Percentiles rank a stretch among this genome's conserved stretches.
These are phyloP conservation scores for Siniperca undulata DNA, from an alignment of 2,797 vertebrate species.

Conservation along the genomic window DNA sequence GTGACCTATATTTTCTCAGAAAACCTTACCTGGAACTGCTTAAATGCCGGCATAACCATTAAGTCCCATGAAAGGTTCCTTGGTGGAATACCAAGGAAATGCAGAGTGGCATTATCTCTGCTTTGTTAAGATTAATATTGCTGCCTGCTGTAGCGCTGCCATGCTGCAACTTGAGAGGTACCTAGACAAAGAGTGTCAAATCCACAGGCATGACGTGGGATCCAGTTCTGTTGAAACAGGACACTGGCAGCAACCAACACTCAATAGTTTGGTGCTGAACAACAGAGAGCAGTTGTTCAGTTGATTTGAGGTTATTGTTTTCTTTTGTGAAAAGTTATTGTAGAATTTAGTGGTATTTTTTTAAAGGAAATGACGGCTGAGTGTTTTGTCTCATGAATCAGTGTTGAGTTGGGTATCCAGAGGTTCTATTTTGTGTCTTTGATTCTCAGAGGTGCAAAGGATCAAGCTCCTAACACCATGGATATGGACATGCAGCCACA, in stretches of 20 bases:
- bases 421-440: constrained; percentile 50
- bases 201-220: constrained; percentile 55
- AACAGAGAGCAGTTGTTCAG: not conserved
- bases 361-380: not conserved
- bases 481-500: constrained; percentile 96
- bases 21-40: constrained; percentile 39
- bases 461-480: constrained; percentile 86
- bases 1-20: constrained; percentile 48
- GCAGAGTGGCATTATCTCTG: constrained; percentile 33
- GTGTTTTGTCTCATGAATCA: not conserved
- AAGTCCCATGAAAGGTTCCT: constrained; percentile 51
- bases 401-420: constrained; percentile 17
- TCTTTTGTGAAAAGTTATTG: not conserved
- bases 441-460: constrained; percentile 82
- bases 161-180: constrained; percentile 66
- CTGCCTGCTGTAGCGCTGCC: constrained; percentile 25
- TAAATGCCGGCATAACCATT: constrained; percentile 34
- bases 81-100: constrained; percentile 49
- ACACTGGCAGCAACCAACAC: constrained; percentile 46
- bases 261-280: constrained; percentile 9
- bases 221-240: constrained; percentile 68
- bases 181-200: constrained; percentile 66
- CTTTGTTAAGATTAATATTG: constrained; percentile 47
- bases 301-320: constrained; percentile 17
- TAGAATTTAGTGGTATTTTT: not conserved